Conservation (phyloP, 2,888 invertebrate genomes). For the Congeria kusceri region DNA sequence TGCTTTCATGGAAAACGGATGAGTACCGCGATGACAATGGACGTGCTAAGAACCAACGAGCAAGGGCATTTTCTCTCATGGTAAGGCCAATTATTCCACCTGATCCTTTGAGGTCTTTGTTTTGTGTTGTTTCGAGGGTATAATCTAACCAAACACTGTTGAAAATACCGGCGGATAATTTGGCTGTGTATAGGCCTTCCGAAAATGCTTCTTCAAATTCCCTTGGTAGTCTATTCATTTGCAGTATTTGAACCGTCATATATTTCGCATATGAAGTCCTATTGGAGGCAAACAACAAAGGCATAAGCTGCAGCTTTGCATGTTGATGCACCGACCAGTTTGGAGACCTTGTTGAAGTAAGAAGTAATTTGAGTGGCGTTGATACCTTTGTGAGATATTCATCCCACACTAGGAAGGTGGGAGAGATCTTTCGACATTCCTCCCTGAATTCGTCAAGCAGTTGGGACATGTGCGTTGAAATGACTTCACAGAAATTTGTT, state of each 20-base stretch:
- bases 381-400: slow-evolving; percentile 27
- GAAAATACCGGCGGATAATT: slow-evolving; percentile 23
- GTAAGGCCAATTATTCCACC: slow-evolving; percentile 36
- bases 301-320: neutral
- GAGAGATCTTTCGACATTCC: slow-evolving; percentile 24
- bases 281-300: too few species aligned
- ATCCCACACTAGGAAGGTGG: slow-evolving; percentile 38
- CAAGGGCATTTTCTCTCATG: slow-evolving; percentile 23
- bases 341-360: slow-evolving; percentile 7
- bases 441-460: slow-evolving; percentile 19
- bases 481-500: too few species aligned
- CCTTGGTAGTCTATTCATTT: slow-evolving; percentile 29
- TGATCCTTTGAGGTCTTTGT: slow-evolving; percentile 21
- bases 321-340: neutral
- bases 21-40: slow-evolving; percentile 24
- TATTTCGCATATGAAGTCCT: slow-evolving; percentile 21
- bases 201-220: slow-evolving; percentile 23
- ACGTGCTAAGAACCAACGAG: slow-evolving; percentile 34
- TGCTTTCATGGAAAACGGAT: slow-evolving; percentile 2
- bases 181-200: slow-evolving; percentile 14
- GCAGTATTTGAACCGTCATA: slow-evolving; percentile 13
- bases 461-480: neutral
- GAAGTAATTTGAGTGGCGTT: slow-evolving; percentile 13
- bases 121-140: slow-evolving; percentile 22
- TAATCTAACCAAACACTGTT: slow-evolving; percentile 35